These are phyloP conservation scores for Neolamprologus devosi DNA, from an alignment of 2,113 vertebrate genomes.

Conservation along the genomic window DNA sequence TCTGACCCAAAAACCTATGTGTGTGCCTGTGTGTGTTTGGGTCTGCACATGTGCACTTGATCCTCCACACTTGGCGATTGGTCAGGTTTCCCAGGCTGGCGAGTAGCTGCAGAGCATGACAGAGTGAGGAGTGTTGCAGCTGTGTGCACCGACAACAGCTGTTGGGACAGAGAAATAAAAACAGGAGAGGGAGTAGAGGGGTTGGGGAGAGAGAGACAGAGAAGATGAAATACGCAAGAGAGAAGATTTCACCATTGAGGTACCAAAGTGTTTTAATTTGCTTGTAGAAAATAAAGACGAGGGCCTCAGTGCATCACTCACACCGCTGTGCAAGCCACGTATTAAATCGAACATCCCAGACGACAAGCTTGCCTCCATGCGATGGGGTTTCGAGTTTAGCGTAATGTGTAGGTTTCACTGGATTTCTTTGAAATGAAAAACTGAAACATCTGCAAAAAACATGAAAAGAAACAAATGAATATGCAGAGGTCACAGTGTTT, in stretches of 20 bases:
- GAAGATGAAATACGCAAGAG: neutral
- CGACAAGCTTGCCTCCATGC: neutral
- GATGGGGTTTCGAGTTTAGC: neutral
- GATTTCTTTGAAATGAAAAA: neutral
- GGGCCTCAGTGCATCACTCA: neutral
- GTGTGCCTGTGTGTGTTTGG: neutral
- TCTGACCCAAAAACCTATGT: neutral
- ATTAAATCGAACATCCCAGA: neutral
- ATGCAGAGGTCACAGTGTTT: neutral
- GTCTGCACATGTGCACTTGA: conserved; percentile 19
- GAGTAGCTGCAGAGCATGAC: conserved; percentile 5
- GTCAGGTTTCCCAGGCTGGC: neutral
- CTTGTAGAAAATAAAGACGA: neutral
- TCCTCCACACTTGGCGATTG: conserved; percentile 3
- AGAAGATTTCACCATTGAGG: neutral
- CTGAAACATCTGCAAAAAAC: neutral
- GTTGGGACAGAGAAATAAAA: conserved; percentile 29
- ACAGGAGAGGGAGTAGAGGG: neutral
- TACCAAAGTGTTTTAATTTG: neutral
- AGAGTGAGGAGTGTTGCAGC: conserved; percentile 26
- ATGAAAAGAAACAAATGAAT: neutral
- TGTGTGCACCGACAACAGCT: conserved; percentile 43
- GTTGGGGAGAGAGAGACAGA: neutral
- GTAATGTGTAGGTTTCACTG: neutral
- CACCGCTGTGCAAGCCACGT: neutral